Evolutionary conservation across 1,140 invertebrate species (phyloP), one percentile per base, ranked within the genome.

Genomic region (Microplitis demolitor): DNA sequence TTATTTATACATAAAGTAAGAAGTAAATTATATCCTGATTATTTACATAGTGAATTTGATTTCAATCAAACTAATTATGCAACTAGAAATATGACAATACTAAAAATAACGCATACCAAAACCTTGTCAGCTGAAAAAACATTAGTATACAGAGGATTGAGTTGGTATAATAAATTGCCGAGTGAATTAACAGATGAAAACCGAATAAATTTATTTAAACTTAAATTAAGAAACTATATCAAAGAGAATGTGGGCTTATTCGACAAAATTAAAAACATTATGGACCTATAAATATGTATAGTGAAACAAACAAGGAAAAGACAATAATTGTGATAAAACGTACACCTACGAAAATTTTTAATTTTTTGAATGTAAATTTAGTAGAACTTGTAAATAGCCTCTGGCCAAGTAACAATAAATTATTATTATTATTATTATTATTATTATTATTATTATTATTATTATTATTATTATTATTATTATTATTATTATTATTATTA

Each of bases 121-220:
- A 67, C 63, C 2, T 33, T 51, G 16, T 68, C 71, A 11, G 71
- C 63, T 0, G 39, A 73, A 62, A 73, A 68, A 60, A n/a, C 63
- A 14, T 61, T 73, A 50, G 66, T 45, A 6, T 68, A 50, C n/a
- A 68, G n/a, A 62, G 64, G 66, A 0, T 68, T 73, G 4, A 11
- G 61, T 53, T 31, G 33, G 33, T 68, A 37, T 35, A 66, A 73
- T n/a, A 51, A 60, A 61, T 51, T 73, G 51, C 71, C 71, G 16
- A 1, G 1, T n/a, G 34, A 14, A 72, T 5, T 73, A 33, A 73
- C 60, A 58, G 31, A 60, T 13, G 56, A 54, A 35, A 34, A 6
- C 2, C 39, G 33, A 11, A 13, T 71, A 0, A 39, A 50, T 45
- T 6, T 24, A 64, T 71, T 71, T 45, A 71, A 54, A 35, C 24